Percentiles rank a stretch among this genome's conserved stretches.
These are phyloP conservation scores for Pseudocheirus occidentalis DNA, from an alignment of 2,797 vertebrate species.

Conservation along the genomic window DNA sequence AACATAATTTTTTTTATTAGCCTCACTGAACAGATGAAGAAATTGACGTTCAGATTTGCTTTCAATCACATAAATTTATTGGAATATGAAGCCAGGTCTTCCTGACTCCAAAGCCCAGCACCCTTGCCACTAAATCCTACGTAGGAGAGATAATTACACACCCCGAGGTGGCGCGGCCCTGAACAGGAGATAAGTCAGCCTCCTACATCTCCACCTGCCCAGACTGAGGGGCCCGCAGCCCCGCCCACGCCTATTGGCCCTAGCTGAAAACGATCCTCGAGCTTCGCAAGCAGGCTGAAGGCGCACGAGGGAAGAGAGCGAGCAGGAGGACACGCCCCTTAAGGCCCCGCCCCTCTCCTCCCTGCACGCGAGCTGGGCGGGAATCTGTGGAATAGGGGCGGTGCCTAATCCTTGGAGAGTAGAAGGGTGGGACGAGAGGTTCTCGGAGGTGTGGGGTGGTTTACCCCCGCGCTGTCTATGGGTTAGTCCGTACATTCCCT, in stretches of 20 bases:
- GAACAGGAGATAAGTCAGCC: neutral
- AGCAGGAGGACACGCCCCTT: neutral
- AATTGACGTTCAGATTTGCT: neutral
- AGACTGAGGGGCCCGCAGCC: neutral
- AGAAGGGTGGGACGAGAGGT: rapidly evolving
- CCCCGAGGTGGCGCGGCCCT: neutral
- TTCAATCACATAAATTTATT: neutral
- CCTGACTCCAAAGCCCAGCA: neutral
- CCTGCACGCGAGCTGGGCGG: neutral
- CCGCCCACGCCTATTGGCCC: neutral
- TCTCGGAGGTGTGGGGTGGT: rapidly evolving
- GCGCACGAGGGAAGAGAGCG: neutral
- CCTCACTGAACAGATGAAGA: neutral
- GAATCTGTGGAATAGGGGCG: neutral
- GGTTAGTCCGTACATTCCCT: neutral
- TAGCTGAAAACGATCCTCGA: neutral
- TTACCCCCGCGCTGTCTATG: neutral
- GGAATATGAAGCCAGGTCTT: neutral
- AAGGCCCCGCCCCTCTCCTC: neutral
- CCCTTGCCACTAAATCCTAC: neutral
- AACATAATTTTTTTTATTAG: neutral
- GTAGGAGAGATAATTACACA: neutral
- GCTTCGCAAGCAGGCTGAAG: neutral
- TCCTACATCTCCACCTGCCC: neutral
- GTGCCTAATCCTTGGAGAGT: rapidly evolving